Evolutionary conservation across 2,797 vertebrate species (phyloP).

Genomic region (Ctenopoma multispine): DNA sequence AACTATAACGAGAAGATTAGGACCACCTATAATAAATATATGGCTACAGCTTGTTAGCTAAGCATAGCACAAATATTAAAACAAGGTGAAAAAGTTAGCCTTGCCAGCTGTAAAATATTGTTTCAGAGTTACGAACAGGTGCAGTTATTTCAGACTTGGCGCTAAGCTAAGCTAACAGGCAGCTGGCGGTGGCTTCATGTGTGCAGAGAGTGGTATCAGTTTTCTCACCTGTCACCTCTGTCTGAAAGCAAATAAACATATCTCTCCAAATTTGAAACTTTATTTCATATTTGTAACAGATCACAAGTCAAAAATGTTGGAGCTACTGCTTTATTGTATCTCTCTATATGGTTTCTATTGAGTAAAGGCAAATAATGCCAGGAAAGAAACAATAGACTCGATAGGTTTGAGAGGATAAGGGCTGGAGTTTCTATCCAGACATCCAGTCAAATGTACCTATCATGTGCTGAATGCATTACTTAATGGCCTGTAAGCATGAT

Average conservation of each 20-base stretch:
- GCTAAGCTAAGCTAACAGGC: background rate
- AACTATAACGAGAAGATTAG: background rate
- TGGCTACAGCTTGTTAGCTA: background rate
- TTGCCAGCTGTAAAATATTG: background rate
- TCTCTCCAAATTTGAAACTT: background rate
- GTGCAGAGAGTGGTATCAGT: background rate
- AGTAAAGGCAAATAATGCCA: slow-evolving; percentile 1
- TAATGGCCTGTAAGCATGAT: slow-evolving; percentile 38
- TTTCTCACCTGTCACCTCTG: background rate
- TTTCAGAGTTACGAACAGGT: background rate
- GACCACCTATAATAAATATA: background rate
- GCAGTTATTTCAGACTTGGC: background rate
- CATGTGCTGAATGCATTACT: slow-evolving; percentile 9
- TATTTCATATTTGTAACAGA: background rate
- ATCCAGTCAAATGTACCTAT: slow-evolving; percentile 20
- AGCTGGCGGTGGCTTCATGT: background rate
- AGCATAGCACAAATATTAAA: too few relatives aligned
- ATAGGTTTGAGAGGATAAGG: background rate
- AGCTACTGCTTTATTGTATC: background rate
- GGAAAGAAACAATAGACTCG: slow-evolving; percentile 1
- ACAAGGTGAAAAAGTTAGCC: too few relatives aligned
- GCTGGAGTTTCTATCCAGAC: slow-evolving; percentile 11
- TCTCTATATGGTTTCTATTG: background rate
- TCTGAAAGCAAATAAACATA: slow-evolving; percentile 1
- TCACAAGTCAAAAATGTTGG: background rate